Evolutionary conservation across 2,888 invertebrate genomes (phyloP).

Genomic region (Mylabris sibirica): DNA sequence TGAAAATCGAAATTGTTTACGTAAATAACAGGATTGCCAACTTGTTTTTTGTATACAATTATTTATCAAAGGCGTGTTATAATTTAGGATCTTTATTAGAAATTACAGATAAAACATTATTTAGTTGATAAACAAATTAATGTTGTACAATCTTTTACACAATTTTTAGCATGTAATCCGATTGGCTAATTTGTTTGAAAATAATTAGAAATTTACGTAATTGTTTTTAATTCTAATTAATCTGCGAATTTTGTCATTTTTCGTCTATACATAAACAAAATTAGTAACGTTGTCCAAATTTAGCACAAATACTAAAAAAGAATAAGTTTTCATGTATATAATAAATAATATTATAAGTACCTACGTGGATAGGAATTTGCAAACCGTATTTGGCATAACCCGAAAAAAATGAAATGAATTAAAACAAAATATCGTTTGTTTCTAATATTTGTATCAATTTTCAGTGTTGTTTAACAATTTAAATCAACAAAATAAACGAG

Average conservation of each 20-base stretch:
- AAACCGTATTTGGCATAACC: constrained; percentile 26
- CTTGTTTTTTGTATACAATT: constrained; percentile 18
- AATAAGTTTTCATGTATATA: too few relatives aligned
- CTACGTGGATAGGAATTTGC: constrained; percentile 44
- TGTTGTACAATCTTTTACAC: too few relatives aligned
- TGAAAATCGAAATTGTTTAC: constrained; percentile 17
- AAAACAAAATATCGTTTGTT: neutral
- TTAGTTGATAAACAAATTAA: too few relatives aligned
- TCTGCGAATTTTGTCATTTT: too few relatives aligned
- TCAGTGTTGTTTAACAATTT: neutral
- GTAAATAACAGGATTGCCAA: constrained; percentile 32
- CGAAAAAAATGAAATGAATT: neutral
- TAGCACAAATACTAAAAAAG: neutral
- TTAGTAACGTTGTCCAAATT: neutral
- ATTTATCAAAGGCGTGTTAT: constrained; percentile 16
- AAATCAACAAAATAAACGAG: neutral
- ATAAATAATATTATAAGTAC: too few relatives aligned
- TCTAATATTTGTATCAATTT: neutral
- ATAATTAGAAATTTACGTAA: too few relatives aligned
- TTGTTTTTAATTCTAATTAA: too few relatives aligned
- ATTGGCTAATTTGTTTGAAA: too few relatives aligned
- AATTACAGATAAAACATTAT: neutral
- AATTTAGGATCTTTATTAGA: neutral
- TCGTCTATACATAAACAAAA: too few relatives aligned
- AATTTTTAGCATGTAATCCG: too few relatives aligned